Evolutionary conservation across 2,797 vertebrate genomes (phyloP).

Genomic region (Leucoraja ocellata): DNA sequence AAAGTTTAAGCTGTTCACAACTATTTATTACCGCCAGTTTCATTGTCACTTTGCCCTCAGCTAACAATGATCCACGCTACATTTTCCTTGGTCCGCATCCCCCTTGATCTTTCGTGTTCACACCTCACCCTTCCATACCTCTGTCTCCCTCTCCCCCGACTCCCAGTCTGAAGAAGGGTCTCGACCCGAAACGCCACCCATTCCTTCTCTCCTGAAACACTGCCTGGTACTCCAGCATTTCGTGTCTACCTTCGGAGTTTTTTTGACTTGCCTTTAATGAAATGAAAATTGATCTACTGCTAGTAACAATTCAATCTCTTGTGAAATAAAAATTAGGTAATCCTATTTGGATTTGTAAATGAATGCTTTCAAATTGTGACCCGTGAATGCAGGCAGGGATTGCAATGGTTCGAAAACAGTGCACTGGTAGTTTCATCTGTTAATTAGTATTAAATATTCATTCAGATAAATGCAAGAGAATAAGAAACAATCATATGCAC

Average conservation of each 20-base stretch:
- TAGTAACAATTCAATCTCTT: not conserved
- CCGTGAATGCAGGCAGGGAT: not conserved
- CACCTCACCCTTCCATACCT: too few relatives aligned
- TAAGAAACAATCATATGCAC: not conserved
- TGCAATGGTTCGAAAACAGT: not conserved
- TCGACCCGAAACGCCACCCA: too few relatives aligned
- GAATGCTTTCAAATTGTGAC: not conserved
- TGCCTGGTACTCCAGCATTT: too few relatives aligned
- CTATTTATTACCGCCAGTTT: too few relatives aligned
- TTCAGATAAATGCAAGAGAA: not conserved
- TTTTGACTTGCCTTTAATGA: not conserved
- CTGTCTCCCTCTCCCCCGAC: too few relatives aligned
- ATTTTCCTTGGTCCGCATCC: too few relatives aligned
- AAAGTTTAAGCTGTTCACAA: not conserved
- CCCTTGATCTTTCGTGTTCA: too few relatives aligned
- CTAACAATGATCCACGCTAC: too few relatives aligned
- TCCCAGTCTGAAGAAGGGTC: too few relatives aligned
- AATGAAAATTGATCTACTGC: not conserved
- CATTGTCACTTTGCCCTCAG: too few relatives aligned
- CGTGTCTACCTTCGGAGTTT: not conserved
- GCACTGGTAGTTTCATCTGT: not conserved
- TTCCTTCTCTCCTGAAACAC: too few relatives aligned
- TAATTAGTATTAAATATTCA: not conserved
- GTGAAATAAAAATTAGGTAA: not conserved
- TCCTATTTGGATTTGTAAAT: slow-evolving; percentile 1